Percentiles rank a stretch among this genome's conserved stretches.
phyloP scores from a whole-genome alignment of 2,113 vertebrate genomes.

The Taxidea taxus region DNA sequence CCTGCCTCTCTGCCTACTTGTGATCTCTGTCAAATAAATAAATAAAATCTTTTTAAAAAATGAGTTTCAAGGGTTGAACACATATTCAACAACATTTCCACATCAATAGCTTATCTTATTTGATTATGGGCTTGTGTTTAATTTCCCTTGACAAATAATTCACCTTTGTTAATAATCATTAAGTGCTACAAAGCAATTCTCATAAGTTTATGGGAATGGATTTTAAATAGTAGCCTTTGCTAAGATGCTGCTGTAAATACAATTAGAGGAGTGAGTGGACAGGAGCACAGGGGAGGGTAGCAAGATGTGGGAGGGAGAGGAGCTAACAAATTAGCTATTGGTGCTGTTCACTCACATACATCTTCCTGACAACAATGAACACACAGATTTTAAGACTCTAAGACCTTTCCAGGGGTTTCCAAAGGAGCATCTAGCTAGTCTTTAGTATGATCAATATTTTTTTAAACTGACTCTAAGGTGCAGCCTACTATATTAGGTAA shows the following conservation, averaged over 20 bases:
- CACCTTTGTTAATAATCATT: conserved; percentile 72
- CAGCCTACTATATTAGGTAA: neutral
- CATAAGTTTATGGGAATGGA: conserved; percentile 2
- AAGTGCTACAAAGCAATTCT: conserved; percentile 60
- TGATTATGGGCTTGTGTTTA: conserved; percentile 69
- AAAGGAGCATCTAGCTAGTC: neutral
- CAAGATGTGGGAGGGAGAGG: neutral
- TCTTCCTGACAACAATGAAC: neutral
- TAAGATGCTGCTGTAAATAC: neutral
- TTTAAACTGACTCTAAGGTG: neutral
- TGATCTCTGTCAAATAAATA: no score
- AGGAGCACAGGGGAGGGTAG: neutral
- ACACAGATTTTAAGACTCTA: neutral
- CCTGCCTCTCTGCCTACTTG: no score
- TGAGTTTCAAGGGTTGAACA: conserved; percentile 64
- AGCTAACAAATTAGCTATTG: neutral
- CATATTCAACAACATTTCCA: conserved; percentile 69
- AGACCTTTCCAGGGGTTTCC: neutral
- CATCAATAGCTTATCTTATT: conserved; percentile 69
- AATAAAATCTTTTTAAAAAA: no score
- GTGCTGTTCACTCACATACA: neutral
- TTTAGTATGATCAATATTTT: neutral
- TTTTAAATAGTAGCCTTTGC: conserved; percentile 25
- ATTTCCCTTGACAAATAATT: conserved; percentile 75
- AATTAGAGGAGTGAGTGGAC: neutral